These are phyloP conservation scores for Cyclina sinensis DNA, from an alignment of 1,140 invertebrate species.

Conservation along the genomic window DNA sequence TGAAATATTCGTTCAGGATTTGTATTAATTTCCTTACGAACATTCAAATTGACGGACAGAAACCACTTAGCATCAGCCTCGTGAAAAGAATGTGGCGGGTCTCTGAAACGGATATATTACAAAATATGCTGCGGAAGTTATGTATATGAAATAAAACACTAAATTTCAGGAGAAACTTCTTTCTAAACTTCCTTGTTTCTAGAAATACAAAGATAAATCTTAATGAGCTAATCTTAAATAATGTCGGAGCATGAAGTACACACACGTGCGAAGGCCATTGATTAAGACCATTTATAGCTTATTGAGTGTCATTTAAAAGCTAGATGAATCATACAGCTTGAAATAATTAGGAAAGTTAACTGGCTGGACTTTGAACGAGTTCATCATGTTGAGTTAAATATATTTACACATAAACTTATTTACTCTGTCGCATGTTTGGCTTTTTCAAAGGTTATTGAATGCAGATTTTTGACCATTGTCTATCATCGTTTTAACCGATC, in stretches of 20 bases:
- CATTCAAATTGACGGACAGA: too few species aligned
- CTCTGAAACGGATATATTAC: too few species aligned
- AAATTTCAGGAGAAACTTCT: too few species aligned
- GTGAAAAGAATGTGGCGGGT: too few species aligned
- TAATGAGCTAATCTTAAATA: too few species aligned
- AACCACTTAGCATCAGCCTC: too few species aligned
- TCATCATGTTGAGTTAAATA: neutral
- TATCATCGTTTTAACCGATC: neutral
- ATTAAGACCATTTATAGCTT: neutral
- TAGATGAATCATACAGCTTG: constrained; percentile 49
- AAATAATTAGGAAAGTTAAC: constrained; percentile 20
- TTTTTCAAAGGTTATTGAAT: neutral
- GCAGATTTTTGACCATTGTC: constrained; percentile 21
- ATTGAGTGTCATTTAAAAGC: constrained; percentile 15
- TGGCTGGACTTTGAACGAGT: constrained; percentile 14
- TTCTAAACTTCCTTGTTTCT: neutral
- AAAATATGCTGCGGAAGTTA: neutral
- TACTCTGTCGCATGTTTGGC: neutral
- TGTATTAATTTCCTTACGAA: too few species aligned
- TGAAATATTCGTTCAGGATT: too few species aligned
- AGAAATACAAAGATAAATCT: too few species aligned
- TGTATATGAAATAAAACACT: too few species aligned
- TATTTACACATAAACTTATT: constrained; percentile 12
- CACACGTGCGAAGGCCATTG: too few species aligned
- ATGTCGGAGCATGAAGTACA: too few species aligned